phyloP scores from a whole-genome alignment of 2,113 vertebrate species.

The Cettia cetti region DNA sequence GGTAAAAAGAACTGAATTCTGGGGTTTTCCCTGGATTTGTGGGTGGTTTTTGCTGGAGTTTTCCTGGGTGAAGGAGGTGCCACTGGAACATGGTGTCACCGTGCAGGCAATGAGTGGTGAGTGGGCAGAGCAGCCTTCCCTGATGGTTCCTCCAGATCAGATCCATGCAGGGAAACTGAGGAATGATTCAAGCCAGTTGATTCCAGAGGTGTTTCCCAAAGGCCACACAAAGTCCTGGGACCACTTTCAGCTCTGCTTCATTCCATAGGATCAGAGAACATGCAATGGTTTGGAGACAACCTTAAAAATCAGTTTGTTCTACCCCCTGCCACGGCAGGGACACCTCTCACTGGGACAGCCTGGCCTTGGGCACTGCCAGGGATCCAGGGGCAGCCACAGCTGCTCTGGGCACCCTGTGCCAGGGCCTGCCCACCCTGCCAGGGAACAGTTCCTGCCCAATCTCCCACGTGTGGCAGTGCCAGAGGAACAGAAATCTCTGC shows the following conservation, averaged over 20 bases:
- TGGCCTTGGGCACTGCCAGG: neutral
- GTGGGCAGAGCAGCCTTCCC: neutral
- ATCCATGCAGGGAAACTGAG: neutral
- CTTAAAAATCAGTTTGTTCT: neutral
- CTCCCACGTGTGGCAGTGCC: neutral
- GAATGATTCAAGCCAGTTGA: neutral
- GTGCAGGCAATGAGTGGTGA: neutral
- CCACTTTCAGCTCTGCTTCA: neutral
- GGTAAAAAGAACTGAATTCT: neutral
- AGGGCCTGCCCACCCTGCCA: neutral
- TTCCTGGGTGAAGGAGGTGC: neutral
- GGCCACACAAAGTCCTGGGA: neutral
- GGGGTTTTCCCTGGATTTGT: neutral
- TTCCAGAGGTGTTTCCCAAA: neutral
- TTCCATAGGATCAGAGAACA: neutral
- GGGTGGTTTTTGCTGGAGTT: neutral
- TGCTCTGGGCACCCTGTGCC: neutral
- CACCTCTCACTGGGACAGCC: accelerated
- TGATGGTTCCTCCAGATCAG: neutral
- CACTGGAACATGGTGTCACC: neutral
- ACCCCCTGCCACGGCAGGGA: neutral
- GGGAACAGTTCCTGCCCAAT: neutral
- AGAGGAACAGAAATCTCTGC: neutral
- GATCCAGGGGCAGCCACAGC: neutral
- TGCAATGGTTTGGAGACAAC: neutral